Evolutionary conservation across 2,797 vertebrate species (phyloP).

Genomic region (Amblyraja radiata): DNA sequence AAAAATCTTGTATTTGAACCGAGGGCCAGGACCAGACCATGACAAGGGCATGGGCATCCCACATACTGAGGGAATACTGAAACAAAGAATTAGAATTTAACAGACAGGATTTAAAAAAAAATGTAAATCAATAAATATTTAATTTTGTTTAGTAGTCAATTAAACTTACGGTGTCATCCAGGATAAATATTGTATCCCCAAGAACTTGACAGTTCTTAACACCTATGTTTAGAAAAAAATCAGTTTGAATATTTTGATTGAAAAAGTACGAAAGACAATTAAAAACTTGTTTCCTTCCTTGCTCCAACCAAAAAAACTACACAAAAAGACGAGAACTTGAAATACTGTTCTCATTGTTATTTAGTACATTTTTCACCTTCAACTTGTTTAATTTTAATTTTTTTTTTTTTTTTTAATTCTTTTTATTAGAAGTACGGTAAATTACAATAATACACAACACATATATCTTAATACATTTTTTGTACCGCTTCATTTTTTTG

Average conservation of each 20-base stretch:
- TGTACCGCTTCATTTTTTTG: too few relatives aligned
- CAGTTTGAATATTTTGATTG: neutral
- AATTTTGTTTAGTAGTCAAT: neutral
- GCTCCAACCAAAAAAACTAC: neutral
- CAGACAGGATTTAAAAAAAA: neutral
- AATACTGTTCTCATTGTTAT: neutral
- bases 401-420: too few relatives aligned
- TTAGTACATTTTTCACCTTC: neutral
- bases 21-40: slow-evolving; percentile 76
- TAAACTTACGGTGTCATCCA: slow-evolving; percentile 73
- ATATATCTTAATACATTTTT: too few relatives aligned
- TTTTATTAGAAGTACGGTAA: too few relatives aligned
- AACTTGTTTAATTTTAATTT: neutral
- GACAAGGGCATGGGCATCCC: slow-evolving; percentile 74
- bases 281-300: neutral
- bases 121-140: neutral
- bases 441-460: too few relatives aligned
- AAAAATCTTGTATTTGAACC: slow-evolving; percentile 72
- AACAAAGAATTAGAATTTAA: slow-evolving; percentile 11
- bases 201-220: slow-evolving; percentile 76
- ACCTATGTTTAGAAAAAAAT: slow-evolving; percentile 55
- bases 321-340: neutral
- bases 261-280: slow-evolving; percentile 5
- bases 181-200: slow-evolving; percentile 76
- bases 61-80: slow-evolving; percentile 76